phyloP scores from a whole-genome alignment of 30 jellyfish, hydroid and myxozoan species.

The Hydractinia echinata region DNA sequence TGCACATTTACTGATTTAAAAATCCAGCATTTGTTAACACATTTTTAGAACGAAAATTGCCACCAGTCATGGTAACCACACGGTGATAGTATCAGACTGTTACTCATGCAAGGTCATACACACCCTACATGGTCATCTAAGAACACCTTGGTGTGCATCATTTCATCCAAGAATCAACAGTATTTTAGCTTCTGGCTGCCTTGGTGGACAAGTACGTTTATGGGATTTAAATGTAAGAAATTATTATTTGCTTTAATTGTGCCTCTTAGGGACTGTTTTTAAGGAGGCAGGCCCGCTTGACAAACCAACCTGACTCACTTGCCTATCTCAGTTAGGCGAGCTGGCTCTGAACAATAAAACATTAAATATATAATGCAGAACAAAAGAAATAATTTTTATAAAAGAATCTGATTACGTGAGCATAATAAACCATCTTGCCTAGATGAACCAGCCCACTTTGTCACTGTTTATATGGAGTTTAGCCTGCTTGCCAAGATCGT shows the following conservation, averaged over 20 bases:
- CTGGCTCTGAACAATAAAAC: no score
- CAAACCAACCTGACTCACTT: no score
- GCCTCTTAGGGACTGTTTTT: not conserved
- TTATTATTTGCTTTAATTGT: not conserved
- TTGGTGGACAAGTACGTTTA: constrained; percentile 84
- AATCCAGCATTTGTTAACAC: not conserved
- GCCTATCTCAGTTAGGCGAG: no score
- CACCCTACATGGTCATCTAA: constrained; percentile 53
- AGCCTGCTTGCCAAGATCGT: no score
- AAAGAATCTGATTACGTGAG: no score
- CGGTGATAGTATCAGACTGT: constrained; percentile 13
- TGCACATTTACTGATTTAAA: not conserved
- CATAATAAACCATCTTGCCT: no score
- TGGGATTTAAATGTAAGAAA: constrained; percentile 79
- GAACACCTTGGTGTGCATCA: constrained; percentile 76
- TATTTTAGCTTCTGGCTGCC: constrained; percentile 84
- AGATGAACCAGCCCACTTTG: no score
- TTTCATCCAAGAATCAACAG: constrained; percentile 64
- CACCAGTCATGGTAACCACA: constrained; percentile 12
- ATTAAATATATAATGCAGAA: no score
- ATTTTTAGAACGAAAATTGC: not conserved
- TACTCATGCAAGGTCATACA: constrained; percentile 34
- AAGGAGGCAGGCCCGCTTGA: not conserved
- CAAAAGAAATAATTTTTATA: no score
- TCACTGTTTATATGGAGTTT: no score